These are phyloP conservation scores for Spizaetus ornatus DNA, from an alignment of 2,113 vertebrate species.

Conservation along the genomic window DNA sequence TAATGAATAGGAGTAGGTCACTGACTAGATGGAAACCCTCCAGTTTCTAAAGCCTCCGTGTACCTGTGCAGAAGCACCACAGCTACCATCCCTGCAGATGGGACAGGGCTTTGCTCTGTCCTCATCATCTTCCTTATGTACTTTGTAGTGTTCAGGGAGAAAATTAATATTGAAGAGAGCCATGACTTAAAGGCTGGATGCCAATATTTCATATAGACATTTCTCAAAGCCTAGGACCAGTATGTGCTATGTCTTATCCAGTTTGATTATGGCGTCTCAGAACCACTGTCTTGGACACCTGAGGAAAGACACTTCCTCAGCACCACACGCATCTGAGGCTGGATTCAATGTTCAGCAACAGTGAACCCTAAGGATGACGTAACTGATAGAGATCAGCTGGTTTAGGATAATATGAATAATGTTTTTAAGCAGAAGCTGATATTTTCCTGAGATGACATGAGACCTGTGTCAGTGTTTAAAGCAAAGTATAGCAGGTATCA, in stretches of 20 bases:
- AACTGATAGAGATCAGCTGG: background rate
- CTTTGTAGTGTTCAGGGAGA: background rate
- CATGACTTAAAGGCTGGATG: background rate
- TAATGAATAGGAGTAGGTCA: background rate
- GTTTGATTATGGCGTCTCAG: background rate
- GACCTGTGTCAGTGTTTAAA: background rate
- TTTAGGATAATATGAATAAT: background rate
- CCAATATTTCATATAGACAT: background rate
- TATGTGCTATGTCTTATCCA: accelerated
- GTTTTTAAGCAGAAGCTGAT: background rate
- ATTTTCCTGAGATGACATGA: background rate
- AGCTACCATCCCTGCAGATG: background rate
- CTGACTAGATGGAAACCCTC: background rate
- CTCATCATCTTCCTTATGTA: background rate
- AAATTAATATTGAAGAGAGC: background rate
- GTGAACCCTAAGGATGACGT: background rate
- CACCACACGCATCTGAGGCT: background rate
- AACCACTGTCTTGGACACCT: background rate
- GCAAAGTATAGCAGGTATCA: background rate
- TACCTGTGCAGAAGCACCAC: background rate
- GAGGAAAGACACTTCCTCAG: background rate
- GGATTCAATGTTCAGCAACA: background rate
- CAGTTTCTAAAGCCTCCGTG: background rate
- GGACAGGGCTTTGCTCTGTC: background rate
- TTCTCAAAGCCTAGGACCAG: background rate